Evolutionary conservation across 2,888 invertebrate genomes (phyloP), one percentile per base, ranked within the genome.

Genomic region (Idaea dimidiata): DNA sequence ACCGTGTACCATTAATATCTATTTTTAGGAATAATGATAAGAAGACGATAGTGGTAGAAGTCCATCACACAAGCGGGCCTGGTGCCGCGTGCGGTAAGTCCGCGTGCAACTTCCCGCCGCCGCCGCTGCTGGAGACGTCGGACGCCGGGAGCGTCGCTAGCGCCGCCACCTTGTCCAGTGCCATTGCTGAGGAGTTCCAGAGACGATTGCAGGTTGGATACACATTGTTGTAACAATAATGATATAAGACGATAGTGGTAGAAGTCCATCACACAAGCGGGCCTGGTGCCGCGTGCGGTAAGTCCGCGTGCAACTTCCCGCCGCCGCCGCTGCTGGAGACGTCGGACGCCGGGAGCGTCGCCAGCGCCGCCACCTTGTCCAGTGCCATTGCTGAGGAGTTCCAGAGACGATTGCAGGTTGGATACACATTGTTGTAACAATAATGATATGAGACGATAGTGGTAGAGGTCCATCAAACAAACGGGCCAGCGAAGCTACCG

Each of bases 11-110:
- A 8, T 32, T 32, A 32, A 8, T 32, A 2, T 32, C 10, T n/a
- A n/a, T 8, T 32, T 32, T 32, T 67, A 82, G 85, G 69, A 87
- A 87, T 62, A 87, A 77, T 66, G 91, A 93, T 31, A 91, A 92
- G 66, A 96, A 96, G 83, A 95, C 95, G 17, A 95, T 96, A 63
- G 94, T 95, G 24, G 96, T 96, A 8, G 96, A 96, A 83, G 96
- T 96, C n/a, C 96, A 96, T 66, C 91, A 93, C 64, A 84, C 84
- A 56, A 88, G 83, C 65, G 78, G 80, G 5, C 72, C 83, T 14
- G 70, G 82, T 0, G n/a, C n/a, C n/a, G n/a, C n/a, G n/a, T 89
- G 89, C 72, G 82, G 81, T n/a, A 88, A 88, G 67, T 71, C 78
- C 6, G 82, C 80, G 59, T 87, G 86, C 68, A 84, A 79, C 64